Evolutionary conservation across 53 echinoderm and acorn worm genomes (phyloP).

Genomic region (Apostichopus leukothele): DNA sequence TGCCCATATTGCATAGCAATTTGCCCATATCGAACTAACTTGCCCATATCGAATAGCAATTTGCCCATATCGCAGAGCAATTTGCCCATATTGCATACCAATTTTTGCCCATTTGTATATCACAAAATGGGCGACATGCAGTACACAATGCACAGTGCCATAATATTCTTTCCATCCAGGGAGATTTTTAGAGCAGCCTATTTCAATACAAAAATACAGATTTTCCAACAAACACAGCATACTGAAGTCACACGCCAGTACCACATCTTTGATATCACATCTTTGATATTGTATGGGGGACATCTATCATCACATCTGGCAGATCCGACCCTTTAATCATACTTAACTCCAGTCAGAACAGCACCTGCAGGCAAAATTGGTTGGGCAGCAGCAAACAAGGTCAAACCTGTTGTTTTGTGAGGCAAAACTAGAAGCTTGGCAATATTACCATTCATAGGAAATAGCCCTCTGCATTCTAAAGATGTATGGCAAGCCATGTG

Average conservation of each 20-base stretch:
- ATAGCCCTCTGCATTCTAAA: neutral
- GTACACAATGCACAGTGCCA: too few relatives aligned
- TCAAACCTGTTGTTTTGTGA: neutral
- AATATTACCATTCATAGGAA: neutral
- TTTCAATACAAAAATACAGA: neutral
- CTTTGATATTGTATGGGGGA: neutral
- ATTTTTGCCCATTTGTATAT: too few relatives aligned
- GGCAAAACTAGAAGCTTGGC: neutral
- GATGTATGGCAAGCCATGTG: too few relatives aligned
- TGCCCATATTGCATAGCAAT: too few relatives aligned
- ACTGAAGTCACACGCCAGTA: neutral
- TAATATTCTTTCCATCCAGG: too few relatives aligned
- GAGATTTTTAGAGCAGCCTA: neutral
- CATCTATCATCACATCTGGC: too few relatives aligned
- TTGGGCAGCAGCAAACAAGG: neutral
- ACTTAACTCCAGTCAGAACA: neutral
- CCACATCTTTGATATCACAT: neutral
- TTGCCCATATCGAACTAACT: too few relatives aligned
- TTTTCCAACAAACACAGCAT: neutral
- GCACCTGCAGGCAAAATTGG: neutral
- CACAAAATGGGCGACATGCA: too few relatives aligned
- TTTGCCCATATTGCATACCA: too few relatives aligned
- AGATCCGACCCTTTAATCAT: too few relatives aligned
- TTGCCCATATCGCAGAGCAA: too few relatives aligned
- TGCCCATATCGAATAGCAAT: too few relatives aligned